Evolutionary conservation across 2,888 invertebrate species (phyloP).

Genomic region (Hemithea aestivaria): DNA sequence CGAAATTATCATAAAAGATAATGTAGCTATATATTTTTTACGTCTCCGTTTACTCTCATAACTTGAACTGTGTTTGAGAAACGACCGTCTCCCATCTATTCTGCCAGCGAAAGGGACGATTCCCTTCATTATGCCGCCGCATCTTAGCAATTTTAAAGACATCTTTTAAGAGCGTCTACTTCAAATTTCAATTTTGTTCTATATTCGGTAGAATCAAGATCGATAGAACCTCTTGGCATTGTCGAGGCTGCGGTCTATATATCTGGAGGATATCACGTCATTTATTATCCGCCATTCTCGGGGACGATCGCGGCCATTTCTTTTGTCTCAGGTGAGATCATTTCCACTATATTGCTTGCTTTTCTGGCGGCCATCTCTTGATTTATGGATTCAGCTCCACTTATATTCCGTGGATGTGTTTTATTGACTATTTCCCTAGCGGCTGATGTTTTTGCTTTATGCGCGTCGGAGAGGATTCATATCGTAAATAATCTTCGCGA

Average conservation of each 20-base stretch:
- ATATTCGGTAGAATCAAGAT: conserved; percentile 48
- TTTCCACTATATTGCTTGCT: conserved; percentile 38
- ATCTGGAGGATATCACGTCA: conserved; percentile 31
- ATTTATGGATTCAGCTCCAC: conserved; percentile 47
- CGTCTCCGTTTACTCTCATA: not conserved
- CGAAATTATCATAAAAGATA: no score
- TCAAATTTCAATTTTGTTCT: conserved; percentile 46
- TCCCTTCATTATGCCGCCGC: conserved; percentile 50
- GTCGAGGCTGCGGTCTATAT: conserved; percentile 23
- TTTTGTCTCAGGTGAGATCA: conserved; percentile 49
- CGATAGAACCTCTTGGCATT: conserved; percentile 36
- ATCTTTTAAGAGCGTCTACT: conserved; percentile 50
- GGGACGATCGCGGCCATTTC: conserved; percentile 34
- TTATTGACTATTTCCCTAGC: conserved; percentile 34
- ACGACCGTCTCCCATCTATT: conserved; percentile 23
- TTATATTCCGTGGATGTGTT: conserved; percentile 40
- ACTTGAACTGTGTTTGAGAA: conserved; percentile 6
- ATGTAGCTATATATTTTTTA: no score
- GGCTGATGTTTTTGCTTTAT: conserved; percentile 44
- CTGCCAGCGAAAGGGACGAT: conserved; percentile 37
- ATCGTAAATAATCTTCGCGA: conserved; percentile 38
- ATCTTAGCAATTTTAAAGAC: conserved; percentile 57
- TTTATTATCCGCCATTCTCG: conserved; percentile 45
- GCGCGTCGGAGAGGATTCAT: conserved; percentile 29
- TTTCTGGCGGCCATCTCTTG: conserved; percentile 38